Evolutionary conservation across 2,113 vertebrate genomes (phyloP), one percentile per base, ranked within the genome.

Genomic region (Passer montanus): DNA sequence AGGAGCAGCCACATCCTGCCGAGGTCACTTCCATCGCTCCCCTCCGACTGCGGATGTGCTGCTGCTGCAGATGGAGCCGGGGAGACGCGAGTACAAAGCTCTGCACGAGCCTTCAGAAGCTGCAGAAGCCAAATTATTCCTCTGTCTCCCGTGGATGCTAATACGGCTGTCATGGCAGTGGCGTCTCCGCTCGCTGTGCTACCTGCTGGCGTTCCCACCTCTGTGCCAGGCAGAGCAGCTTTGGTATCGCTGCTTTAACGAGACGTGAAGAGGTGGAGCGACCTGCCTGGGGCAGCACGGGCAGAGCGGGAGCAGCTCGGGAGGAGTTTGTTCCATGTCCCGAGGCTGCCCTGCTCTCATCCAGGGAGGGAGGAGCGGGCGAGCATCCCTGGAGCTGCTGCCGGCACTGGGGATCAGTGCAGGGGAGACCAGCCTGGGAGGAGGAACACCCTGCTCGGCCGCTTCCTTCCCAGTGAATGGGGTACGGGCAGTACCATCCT

Each of bases 81-180:
- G 62, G 70, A 81, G 69, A 50, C 5, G 39, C 30, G 70, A 87
- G 82, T 14, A 78, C 76, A 86, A 83, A 93, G 93, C 56, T 79
- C 67, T 37, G 67, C 73, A 77, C 68, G 84, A 75, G 87, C 66
- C 75, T 73, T 63, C 55, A 39, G 88, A 90, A 85, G 55, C 72
- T 68, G 76, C 87, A 52, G 70, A 83, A 84, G 66, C 68, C 84
- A 78, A 94, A 92, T 46, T 17, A 67, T 84, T 67, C 72, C 89
- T 86, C 68, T 89, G 77, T 75, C 80, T 92, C 90, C 87, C n/a
- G 5, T 49, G 72, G 94, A 90, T 68, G 81, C 60, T 78, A 60
- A 94, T 63, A 68, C 3, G 15, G 86, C 95, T 84, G 84, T 60
- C 44, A 31, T 23, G 89, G 52, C 81, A 70, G 81, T 46, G 43